Evolutionary conservation across 2,797 vertebrate genomes (phyloP).

Genomic region (Bucorvus abyssinicus): DNA sequence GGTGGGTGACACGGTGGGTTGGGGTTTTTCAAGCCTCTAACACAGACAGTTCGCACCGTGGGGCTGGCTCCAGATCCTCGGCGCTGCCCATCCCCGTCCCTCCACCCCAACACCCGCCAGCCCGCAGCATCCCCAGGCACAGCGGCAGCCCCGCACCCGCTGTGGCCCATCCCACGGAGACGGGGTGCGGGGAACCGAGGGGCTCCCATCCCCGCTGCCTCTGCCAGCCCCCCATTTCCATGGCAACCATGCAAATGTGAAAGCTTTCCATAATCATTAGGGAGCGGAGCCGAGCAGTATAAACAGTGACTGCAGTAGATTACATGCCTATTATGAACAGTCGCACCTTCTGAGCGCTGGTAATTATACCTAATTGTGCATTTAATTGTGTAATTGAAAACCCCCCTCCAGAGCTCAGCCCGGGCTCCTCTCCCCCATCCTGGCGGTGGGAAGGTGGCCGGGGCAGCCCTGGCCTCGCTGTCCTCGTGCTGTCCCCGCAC

Average conservation of each 20-base stretch:
- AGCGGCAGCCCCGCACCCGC: accelerated
- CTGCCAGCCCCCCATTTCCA: constrained; percentile 70
- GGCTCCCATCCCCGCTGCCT: constrained; percentile 24
- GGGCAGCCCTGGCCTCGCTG: neutral
- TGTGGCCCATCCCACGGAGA: accelerated
- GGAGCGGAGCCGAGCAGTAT: constrained; percentile 69
- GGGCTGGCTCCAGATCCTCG: accelerated
- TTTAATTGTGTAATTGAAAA: constrained; percentile 84
- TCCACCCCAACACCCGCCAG: neutral
- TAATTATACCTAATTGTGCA: constrained; percentile 83
- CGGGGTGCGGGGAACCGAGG: neutral
- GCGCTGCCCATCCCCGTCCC: accelerated
- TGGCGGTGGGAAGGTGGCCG: accelerated
- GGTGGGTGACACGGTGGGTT: accelerated
- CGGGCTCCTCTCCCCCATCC: neutral
- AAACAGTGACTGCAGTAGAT: constrained; percentile 80
- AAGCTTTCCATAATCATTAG: constrained; percentile 76
- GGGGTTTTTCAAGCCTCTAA: neutral
- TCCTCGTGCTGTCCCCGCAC: neutral
- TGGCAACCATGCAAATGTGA: constrained; percentile 77
- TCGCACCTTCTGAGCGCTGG: constrained; percentile 73
- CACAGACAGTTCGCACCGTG: accelerated
- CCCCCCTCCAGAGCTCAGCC: constrained; percentile 63
- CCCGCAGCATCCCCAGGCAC: neutral
- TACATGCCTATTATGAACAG: constrained; percentile 78